Conservation (phyloP, 2,797 vertebrate species). For the Brotula barbata region DNA sequence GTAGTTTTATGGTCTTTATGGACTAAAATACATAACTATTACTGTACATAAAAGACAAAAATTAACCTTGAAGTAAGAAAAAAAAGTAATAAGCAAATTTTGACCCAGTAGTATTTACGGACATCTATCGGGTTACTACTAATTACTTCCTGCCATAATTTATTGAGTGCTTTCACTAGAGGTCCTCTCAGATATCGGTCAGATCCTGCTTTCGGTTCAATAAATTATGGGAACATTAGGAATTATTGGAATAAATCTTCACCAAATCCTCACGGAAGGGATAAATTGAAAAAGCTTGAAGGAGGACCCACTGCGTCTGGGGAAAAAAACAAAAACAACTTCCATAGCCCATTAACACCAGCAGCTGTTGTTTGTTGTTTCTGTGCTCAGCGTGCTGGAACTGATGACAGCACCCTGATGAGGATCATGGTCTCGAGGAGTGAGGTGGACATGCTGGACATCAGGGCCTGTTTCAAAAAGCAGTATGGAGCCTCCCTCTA, state of each 20-base stretch:
- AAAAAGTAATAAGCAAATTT: too few relatives aligned
- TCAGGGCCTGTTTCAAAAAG: constrained; percentile 83
- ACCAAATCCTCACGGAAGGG: background rate
- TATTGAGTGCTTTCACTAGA: background rate
- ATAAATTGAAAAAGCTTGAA: background rate
- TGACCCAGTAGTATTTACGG: too few relatives aligned
- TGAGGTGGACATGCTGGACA: constrained; percentile 91
- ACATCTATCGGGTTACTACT: too few relatives aligned
- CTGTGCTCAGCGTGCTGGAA: constrained; percentile 83
- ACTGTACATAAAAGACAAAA: too few relatives aligned
- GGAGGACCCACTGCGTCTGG: background rate
- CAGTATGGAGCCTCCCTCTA: constrained; percentile 85
- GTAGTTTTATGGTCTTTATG: too few relatives aligned
- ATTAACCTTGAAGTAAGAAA: too few relatives aligned
- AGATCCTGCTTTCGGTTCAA: constrained; percentile 1
- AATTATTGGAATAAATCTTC: background rate
- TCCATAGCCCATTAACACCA: background rate
- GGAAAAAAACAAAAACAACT: background rate
- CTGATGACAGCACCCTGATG: constrained; percentile 89
- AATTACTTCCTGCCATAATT: too few relatives aligned
- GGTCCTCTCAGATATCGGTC: constrained; percentile 2
- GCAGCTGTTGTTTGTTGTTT: constrained; percentile 7
- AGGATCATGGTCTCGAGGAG: constrained; percentile 93
- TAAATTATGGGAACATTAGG: constrained; percentile 7
- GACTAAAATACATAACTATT: too few relatives aligned